Evolutionary conservation across 2,888 invertebrate species (phyloP).

Genomic region (Galeopsomyia nigrocyanea): DNA sequence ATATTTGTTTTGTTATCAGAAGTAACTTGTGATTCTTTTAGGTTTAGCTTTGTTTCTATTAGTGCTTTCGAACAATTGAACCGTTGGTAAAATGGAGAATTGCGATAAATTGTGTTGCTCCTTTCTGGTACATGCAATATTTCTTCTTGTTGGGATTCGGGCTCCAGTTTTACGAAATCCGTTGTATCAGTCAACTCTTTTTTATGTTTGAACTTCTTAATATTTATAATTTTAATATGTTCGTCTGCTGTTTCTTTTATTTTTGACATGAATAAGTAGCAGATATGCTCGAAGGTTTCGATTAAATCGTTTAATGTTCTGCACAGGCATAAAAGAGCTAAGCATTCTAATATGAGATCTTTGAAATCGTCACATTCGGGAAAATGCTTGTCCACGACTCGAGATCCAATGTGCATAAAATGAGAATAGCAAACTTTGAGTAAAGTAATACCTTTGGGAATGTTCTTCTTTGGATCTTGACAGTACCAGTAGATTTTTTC

Average conservation of each 20-base stretch:
- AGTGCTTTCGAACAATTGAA: no score
- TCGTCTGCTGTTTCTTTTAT: constrained; percentile 3
- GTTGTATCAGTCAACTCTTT: no score
- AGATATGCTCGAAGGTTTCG: constrained; percentile 36
- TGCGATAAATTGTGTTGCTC: no score
- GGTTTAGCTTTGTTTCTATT: no score
- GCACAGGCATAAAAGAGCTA: constrained; percentile 37
- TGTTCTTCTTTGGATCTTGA: constrained; percentile 10
- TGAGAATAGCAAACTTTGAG: constrained; percentile 48
- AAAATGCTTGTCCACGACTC: constrained; percentile 21
- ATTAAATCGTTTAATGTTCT: constrained; percentile 33
- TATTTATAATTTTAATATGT: constrained; percentile 11
- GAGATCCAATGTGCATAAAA: constrained; percentile 40
- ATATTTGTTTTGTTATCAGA: no score
- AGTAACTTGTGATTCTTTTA: no score
- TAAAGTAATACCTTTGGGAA: no score
- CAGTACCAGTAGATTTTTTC: constrained; percentile 29
- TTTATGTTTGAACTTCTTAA: neutral
- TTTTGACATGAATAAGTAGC: constrained; percentile 2
- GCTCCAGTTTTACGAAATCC: no score
- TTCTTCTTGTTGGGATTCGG: no score
- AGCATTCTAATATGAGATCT: constrained; percentile 44
- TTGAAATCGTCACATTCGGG: constrained; percentile 26
- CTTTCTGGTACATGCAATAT: no score
- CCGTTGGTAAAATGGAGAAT: no score